Conservation (phyloP, 2,888 invertebrate species). For the Mylabris sibirica region DNA sequence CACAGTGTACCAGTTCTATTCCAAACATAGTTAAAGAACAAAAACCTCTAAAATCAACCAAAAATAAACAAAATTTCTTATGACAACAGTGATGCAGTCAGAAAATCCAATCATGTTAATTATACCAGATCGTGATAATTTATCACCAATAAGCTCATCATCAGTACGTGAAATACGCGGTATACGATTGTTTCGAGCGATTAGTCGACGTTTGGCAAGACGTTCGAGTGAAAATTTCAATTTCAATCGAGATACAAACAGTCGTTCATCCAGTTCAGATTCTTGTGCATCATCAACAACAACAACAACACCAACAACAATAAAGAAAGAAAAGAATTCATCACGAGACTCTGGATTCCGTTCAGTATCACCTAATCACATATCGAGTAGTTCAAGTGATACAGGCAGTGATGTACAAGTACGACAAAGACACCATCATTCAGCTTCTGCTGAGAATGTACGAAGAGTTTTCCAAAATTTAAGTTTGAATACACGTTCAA, state of each 20-base stretch:
- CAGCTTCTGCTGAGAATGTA: conserved; percentile 68
- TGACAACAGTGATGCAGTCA: conserved; percentile 27
- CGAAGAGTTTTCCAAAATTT: conserved; percentile 77
- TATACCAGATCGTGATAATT: conserved; percentile 52
- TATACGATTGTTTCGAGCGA: conserved; percentile 71
- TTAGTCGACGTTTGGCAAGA: conserved; percentile 70
- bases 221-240: conserved; percentile 63
- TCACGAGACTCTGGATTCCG: conserved; percentile 54
- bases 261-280: conserved; percentile 62
- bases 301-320: conserved; percentile 43
- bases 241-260: conserved; percentile 60
- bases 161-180: conserved; percentile 67
- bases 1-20: conserved; percentile 38
- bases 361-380: conserved; percentile 59
- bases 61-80: conserved; percentile 12
- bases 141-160: conserved; percentile 64
- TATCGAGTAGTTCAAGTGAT: conserved; percentile 68
- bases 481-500: conserved; percentile 68
- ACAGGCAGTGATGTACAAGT: conserved; percentile 70
- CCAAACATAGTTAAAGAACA: neutral
- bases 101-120: conserved; percentile 49
- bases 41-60: conserved; percentile 19
- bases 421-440: conserved; percentile 58
- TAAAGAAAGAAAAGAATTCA: conserved; percentile 45
- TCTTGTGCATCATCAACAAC: conserved; percentile 55